Evolutionary conservation across 2,888 invertebrate genomes (phyloP), one percentile per base, ranked within the genome.

Genomic region (Melanchra persicariae): DNA sequence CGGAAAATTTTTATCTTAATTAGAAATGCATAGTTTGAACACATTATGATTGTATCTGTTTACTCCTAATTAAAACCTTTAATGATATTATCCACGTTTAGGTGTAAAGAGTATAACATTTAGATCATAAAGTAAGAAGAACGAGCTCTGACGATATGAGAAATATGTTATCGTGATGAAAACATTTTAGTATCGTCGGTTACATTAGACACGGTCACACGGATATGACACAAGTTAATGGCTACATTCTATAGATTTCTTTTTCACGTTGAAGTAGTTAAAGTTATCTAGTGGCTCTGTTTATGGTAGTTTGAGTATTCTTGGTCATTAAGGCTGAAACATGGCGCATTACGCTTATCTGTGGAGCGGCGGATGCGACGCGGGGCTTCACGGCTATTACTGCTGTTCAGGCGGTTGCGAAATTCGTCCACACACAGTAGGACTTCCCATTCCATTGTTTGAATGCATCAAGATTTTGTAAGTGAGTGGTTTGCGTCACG

Each of bases 391-490:
- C 72, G 60, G 79, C 71, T 72, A 79, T 87, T 88, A 86, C 84
- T 75, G 64, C 49, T 68, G 70, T 78, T 77, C 77, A 77, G 72
- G 70, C 75, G 76, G 79, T 94, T 93, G 91, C 91, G 87, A 93
- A 91, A 93, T 89, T 83, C 86, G 84, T 84, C 84, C 83, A 90
- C 87, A 87, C 84, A 87, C 85, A 87, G 86, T 88, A 87, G 89
- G 88, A 87, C 88, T 89, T 89, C 88, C 91, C 89, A 90, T 92
- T 91, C 91, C 85, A 93, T 95, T 94, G 95, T 94, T 91, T 74
- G 79, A 81, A 89, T 88, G 89, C 89, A 90, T 86, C 84, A 76
- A 82, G 85, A 83, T 93, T 92, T 93, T 90, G 93, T 90, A 94
- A 94, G 87, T 84, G 75, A 75, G 79, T 79, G 70, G 81, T 85